A percentile compares a stretch with the other conserved stretches of the same genome.
Evolutionary conservation across 2,888 invertebrate genomes (phyloP).

Genomic region (Drosophila melanosoma): DNA sequence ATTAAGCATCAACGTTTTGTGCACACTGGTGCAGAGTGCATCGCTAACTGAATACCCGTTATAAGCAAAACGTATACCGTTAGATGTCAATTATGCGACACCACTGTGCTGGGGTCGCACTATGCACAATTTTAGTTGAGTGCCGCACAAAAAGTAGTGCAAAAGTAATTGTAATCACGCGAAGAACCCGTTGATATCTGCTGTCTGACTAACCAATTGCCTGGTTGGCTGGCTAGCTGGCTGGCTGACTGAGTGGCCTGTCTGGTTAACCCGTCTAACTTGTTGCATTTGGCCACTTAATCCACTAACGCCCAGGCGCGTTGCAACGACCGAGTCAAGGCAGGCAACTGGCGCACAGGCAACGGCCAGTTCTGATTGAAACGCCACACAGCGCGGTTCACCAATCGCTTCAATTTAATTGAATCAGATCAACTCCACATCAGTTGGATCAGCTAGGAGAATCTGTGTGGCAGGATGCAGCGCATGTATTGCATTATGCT

Average conservation of each 20-base stretch:
- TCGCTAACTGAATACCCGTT: not conserved
- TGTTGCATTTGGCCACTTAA: constrained; percentile 67
- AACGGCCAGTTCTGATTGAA: constrained; percentile 70
- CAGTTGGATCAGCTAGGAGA: not conserved
- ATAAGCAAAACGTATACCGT: constrained; percentile 23
- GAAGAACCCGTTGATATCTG: constrained; percentile 58
- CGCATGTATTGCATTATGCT: constrained; percentile 17
- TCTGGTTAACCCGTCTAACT: constrained; percentile 71
- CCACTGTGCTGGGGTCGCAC: constrained; percentile 42
- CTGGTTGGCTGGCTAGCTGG: constrained; percentile 4
- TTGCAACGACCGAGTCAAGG: constrained; percentile 46
- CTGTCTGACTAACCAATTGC: not conserved
- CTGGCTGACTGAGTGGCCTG: constrained; percentile 3
- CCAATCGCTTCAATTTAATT: constrained; percentile 26
- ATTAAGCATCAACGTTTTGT: constrained; percentile 25
- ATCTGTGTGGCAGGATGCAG: constrained; percentile 35
- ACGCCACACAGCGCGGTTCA: constrained; percentile 62
- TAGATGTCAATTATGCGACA: constrained; percentile 12
- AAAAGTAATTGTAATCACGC: constrained; percentile 77
- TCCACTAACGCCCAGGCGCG: constrained; percentile 72
- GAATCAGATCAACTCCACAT: not conserved
- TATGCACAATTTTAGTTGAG: constrained; percentile 28
- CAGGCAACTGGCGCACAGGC: constrained; percentile 46
- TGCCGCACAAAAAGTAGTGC: constrained; percentile 69
- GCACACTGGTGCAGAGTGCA: constrained; percentile 25